Percentiles rank a stretch among this genome's conserved stretches.
These are phyloP conservation scores for Brenthis hecate DNA, from an alignment of 2,888 invertebrate species.

Conservation along the genomic window DNA sequence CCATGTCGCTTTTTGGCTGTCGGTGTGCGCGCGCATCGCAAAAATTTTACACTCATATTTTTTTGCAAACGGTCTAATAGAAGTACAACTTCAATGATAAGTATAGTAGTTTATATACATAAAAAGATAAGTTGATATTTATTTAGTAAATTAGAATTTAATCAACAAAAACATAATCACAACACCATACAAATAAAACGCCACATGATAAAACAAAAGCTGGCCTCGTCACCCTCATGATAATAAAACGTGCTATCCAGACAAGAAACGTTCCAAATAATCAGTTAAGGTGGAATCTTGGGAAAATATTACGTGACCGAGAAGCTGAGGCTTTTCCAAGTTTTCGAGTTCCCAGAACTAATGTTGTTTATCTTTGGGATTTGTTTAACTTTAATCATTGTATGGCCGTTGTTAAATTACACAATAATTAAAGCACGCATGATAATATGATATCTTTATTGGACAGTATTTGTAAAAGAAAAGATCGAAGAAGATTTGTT, in stretches of 20 bases:
- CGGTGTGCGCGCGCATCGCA: too few species aligned
- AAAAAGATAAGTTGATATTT: too few species aligned
- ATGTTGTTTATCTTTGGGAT: conserved; percentile 7
- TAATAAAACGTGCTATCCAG: conserved; percentile 64
- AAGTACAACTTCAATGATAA: too few species aligned
- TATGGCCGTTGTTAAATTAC: conserved; percentile 7
- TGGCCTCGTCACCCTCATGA: conserved; percentile 54
- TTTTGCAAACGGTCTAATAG: too few species aligned
- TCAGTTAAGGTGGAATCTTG: conserved; percentile 60
- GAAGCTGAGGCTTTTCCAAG: conserved; percentile 38
- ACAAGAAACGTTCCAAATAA: conserved; percentile 65
- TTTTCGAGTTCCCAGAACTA: conserved; percentile 9
- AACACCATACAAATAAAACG: conserved; percentile 38
- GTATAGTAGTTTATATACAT: too few species aligned
- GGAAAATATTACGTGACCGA: conserved; percentile 61
- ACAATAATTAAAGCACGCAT: background rate
- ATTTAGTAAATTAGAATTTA: too few species aligned
- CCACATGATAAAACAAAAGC: conserved; percentile 58
- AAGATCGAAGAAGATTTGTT: too few species aligned
- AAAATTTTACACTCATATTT: too few species aligned
- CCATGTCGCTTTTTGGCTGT: too few species aligned
- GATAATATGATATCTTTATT: background rate
- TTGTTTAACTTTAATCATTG: conserved; percentile 11
- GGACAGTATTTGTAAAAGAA: background rate
- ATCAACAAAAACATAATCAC: conserved; percentile 1